Evolutionary conservation across 1,140 invertebrate genomes (phyloP), one percentile per base, ranked within the genome.

Genomic region (Melipona quadrifasciata): DNA sequence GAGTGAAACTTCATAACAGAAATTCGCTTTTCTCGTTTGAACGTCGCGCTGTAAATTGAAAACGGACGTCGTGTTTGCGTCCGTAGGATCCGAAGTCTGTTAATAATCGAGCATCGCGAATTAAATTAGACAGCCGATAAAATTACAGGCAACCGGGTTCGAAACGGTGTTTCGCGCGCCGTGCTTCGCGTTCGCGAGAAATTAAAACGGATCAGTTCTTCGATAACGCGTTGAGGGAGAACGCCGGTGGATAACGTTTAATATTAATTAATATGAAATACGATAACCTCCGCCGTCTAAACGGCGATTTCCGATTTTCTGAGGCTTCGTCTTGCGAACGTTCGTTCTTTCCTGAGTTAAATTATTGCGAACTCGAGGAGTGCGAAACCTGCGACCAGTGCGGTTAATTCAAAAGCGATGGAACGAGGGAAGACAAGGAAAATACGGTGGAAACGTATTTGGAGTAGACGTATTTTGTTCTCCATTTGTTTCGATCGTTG

Each of bases 1-100:
- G 39, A 65, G 14, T 31, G 82, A 19, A 70, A 78, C 67, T 61
- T 71, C 17, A 77, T 61, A 53, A 61, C 75, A 34, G 67, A 79
- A 79, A 79, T 84, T 71, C 39, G 34, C 65, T 61, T 79, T 39
- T 53, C 82, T 71, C 75, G 64, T 71, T 53, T 51, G 51, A 21
- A 34, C 27, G 34, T 64, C 75, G 34, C 16, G 75, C 19, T 53
- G 17, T 61, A 39, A 31, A 68, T 71, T 57, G 47, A 19, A 61
- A 71, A 57, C 53, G 74, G 31, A 70, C 57, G 31, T 61, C 67
- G 55, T 24, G 55, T 24, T 31, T 31, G 19, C 67, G 6, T n/a
- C 11, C 27, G 17, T 14, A 19, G 51, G 51, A 58, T 83, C 71
- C 72, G 27, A 24, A 39, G 72, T n/a, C 47, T 5, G 72, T 67